Base-by-base conservation (phyloP, 2,797 vertebrate species). In the Sebastes oblongus region DNA sequence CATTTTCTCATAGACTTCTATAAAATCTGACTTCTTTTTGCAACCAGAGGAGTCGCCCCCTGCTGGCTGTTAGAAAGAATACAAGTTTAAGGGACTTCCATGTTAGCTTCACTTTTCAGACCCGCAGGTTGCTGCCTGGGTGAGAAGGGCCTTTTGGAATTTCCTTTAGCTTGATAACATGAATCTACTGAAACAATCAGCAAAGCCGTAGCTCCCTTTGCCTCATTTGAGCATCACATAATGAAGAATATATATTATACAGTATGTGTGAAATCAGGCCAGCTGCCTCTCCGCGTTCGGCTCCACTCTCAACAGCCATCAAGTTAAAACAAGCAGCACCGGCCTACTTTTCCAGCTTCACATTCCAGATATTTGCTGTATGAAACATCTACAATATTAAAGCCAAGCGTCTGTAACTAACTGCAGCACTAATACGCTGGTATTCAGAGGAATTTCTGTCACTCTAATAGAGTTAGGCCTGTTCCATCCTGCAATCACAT, bases 401-500 rank as follows among this genome's bases (percentile, higher is more conserved):
- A 75, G 72, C 11, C 34, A 34, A 60, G 22, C 22, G 20, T 69
- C 58, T 72, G 59, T 3, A 52, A 52, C 56, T 29, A 29, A 42
- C 70, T 39, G 39, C 18, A 12, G 72, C 72, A 81, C 65, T 32
- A 65, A 85, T 34, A 13, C 2, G 0, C 76, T 80, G 79, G 0
- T 20, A 55, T 32, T 87, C 52, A 24, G 71, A 61, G 89, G 89
- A 90, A 91, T 91, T 77, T 88, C 66, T 89, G 66, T 73, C 65
- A 88, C 87, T 90, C 84, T 88, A 83, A 89, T 62, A 81, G 85
- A 85, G 77, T 90, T 72, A 87, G 90, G 85, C 72, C 55, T 54
- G 66, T 83, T 85, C 72, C 68, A 60, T 89, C 72, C 81, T 69
- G 56, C 79, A 54, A 52, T 94, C 93, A 94, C 94, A 94, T 93